phyloP scores from a whole-genome alignment of 2,888 invertebrate genomes.

The Epinotia nisella region DNA sequence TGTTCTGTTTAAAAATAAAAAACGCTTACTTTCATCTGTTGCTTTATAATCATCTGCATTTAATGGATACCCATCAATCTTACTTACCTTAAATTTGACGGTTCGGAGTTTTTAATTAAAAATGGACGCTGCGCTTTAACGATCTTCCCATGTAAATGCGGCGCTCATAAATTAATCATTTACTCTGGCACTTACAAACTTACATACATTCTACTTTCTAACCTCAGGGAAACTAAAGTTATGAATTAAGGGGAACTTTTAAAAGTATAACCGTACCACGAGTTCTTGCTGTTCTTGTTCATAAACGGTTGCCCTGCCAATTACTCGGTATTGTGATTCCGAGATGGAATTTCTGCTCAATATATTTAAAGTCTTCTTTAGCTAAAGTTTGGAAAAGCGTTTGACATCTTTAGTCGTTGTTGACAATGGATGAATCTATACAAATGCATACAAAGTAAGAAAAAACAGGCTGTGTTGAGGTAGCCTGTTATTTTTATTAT shows the following conservation, averaged over 20 bases:
- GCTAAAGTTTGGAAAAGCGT: neutral
- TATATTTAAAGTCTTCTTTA: neutral
- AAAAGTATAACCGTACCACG: constrained; percentile 17
- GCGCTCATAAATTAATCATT: constrained; percentile 54
- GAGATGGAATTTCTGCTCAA: neutral
- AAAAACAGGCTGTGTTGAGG: too few species aligned
- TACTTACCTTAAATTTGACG: constrained; percentile 55
- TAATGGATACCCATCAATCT: constrained; percentile 53
- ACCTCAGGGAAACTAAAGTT: constrained; percentile 15
- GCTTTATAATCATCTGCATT: constrained; percentile 29
- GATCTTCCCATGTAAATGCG: constrained; percentile 63
- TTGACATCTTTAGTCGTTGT: neutral
- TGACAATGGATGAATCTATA: neutral
- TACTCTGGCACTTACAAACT: constrained; percentile 30
- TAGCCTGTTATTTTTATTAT: too few species aligned
- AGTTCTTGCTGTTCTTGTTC: constrained; percentile 2
- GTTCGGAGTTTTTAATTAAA: constrained; percentile 62
- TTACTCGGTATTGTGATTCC: constrained; percentile 9
- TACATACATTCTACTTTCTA: constrained; percentile 25
- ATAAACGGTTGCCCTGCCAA: constrained; percentile 11
- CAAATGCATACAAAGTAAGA: neutral
- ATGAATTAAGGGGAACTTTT: constrained; percentile 24
- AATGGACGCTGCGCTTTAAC: constrained; percentile 58
- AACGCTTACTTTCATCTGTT: constrained; percentile 34
- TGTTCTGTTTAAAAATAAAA: constrained; percentile 21